These are phyloP conservation scores for Caloenas nicobarica DNA, from an alignment of 2,113 vertebrate species.

Conservation along the genomic window DNA sequence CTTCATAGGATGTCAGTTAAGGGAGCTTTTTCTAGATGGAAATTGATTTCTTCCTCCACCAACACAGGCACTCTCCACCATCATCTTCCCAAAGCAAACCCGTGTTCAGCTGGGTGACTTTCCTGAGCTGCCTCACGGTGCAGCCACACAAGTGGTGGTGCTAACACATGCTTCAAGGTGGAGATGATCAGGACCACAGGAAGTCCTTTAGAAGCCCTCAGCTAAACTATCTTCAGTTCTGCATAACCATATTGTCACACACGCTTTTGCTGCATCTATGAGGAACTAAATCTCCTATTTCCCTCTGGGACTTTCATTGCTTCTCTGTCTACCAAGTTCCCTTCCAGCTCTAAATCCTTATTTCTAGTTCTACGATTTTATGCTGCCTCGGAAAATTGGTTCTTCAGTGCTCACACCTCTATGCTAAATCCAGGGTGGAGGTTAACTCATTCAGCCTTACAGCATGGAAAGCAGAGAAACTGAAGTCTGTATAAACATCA, in stretches of 20 bases:
- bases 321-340: not conserved
- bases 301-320: not conserved
- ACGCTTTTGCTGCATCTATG: fast-evolving
- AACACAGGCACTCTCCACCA: not conserved
- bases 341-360: not conserved
- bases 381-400: not conserved
- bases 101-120: fast-evolving
- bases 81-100: fast-evolving
- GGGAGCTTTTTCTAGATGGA: not conserved
- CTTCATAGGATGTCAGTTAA: not conserved
- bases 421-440: not conserved
- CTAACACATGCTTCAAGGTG: not conserved
- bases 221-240: not conserved
- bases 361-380: not conserved
- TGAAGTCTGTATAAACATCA: not conserved
- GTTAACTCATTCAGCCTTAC: not conserved
- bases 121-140: not conserved
- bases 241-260: not conserved
- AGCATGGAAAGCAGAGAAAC: not conserved
- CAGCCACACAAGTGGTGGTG: not conserved
- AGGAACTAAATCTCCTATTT: not conserved
- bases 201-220: not conserved
- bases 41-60: not conserved
- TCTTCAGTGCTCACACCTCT: not conserved
- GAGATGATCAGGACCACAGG: not conserved